phyloP scores from a whole-genome alignment of 2,797 vertebrate genomes.

The Telmatherina bonti region DNA sequence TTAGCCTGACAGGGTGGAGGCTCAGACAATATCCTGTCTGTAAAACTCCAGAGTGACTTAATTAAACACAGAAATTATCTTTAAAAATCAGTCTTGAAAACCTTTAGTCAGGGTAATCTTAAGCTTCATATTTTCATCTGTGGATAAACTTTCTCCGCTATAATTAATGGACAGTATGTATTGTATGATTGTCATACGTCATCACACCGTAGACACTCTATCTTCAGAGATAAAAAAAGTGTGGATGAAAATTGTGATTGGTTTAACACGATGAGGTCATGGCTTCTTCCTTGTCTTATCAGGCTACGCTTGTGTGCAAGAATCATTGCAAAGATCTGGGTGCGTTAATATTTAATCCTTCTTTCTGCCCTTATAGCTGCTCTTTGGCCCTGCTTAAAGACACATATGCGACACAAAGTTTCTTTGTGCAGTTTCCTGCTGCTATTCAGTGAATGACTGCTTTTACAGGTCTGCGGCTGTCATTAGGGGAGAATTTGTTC shows the following conservation, averaged over 20 bases:
- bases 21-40: neutral
- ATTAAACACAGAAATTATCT: neutral
- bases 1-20: neutral
- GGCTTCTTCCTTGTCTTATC: constrained; percentile 47
- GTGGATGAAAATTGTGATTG: constrained; percentile 3
- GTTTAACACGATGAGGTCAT: constrained; percentile 53
- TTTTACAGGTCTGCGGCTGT: neutral
- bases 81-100: neutral
- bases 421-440: constrained; percentile 2
- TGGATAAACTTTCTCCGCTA: neutral
- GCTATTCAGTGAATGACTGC: neutral
- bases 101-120: neutral
- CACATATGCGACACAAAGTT: neutral
- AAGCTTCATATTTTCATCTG: neutral
- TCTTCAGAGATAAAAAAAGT: constrained; percentile 3
- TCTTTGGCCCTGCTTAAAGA: constrained; percentile 50
- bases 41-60: neutral
- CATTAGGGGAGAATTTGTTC: no score
- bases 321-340: constrained; percentile 51
- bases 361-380: constrained; percentile 24
- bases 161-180: neutral
- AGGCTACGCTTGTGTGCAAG: constrained; percentile 22
- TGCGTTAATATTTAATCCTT: constrained; percentile 75
- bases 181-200: neutral
- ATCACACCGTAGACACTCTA: neutral